Conservation (phyloP, 2,113 vertebrate genomes). For the Coptodon rendalli region DNA sequence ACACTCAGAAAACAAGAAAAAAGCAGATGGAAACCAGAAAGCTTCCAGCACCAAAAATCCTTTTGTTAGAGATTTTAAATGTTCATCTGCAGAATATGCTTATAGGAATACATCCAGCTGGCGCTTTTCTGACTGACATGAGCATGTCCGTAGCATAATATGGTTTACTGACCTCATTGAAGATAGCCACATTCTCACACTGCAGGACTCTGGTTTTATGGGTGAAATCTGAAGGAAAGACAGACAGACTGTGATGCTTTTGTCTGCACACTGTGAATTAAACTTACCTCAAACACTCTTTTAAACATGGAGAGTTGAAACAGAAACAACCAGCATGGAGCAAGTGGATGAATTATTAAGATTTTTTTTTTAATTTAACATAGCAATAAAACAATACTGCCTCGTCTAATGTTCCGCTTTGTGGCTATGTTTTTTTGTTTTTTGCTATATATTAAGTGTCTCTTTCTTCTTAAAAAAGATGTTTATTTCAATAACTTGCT, state of each 20-base stretch:
- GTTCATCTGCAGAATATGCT: neutral
- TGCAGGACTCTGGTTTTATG: conserved; percentile 83
- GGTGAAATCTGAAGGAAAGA: conserved; percentile 72
- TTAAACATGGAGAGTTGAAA: neutral
- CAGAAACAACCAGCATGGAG: neutral
- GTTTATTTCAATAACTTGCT: neutral
- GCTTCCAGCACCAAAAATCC: neutral
- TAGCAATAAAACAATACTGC: neutral
- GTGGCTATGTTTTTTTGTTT: neutral
- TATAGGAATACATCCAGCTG: neutral
- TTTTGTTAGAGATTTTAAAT: neutral
- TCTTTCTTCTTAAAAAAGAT: neutral
- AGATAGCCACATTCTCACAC: conserved; percentile 74
- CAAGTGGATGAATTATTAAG: neutral
- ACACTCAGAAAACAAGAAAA: neutral
- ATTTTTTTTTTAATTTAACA: neutral
- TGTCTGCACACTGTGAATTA: neutral
- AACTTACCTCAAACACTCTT: neutral
- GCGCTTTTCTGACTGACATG: neutral
- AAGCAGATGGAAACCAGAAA: neutral
- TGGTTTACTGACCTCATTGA: conserved; percentile 78
- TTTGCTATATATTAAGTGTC: rapidly evolving
- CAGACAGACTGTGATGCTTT: neutral
- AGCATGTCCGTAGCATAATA: neutral
- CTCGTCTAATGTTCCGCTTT: neutral